Conservation (phyloP, 2,888 invertebrate species). For the Drosophila pseudotakahashii region DNA sequence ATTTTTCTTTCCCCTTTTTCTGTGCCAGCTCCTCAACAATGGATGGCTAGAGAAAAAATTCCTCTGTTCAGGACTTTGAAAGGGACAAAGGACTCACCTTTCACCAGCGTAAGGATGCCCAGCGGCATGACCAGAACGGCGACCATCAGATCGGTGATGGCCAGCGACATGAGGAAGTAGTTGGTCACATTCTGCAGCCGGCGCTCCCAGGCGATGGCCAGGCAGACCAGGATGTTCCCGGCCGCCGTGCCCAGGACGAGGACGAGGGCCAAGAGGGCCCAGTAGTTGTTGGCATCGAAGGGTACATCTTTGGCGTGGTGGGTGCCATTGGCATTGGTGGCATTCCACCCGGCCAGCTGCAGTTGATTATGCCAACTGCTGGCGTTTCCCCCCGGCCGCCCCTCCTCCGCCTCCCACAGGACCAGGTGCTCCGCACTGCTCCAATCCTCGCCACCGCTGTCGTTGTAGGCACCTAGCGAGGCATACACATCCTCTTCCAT, state of each 20-base stretch:
- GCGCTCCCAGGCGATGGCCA: slow-evolving; percentile 96
- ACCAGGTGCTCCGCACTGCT: slow-evolving; percentile 54
- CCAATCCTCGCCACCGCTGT: slow-evolving; percentile 52
- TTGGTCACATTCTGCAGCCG: slow-evolving; percentile 98
- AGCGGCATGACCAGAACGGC: slow-evolving; percentile 98
- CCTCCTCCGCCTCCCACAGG: slow-evolving; percentile 50
- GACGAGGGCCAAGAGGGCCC: slow-evolving; percentile 91
- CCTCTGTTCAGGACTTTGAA: slow-evolving; percentile 13
- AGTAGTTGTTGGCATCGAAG: slow-evolving; percentile 88
- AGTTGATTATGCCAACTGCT: slow-evolving; percentile 44
- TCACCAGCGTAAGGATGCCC: slow-evolving; percentile 92
- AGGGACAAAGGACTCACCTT: slow-evolving; percentile 87
- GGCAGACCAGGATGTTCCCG: slow-evolving; percentile 96
- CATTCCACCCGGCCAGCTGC: slow-evolving; percentile 39
- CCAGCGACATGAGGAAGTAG: slow-evolving; percentile 97
- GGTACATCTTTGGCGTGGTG: slow-evolving; percentile 19
- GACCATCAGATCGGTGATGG: slow-evolving; percentile 97
- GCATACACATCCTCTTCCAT: slow-evolving; percentile 81
- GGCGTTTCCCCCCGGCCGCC: slow-evolving; percentile 37
- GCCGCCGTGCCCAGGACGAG: slow-evolving; percentile 94
- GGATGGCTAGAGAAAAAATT: slow-evolving; percentile 1
- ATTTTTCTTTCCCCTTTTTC: not conserved
- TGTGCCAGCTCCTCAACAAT: not conserved
- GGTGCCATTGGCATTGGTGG: slow-evolving; percentile 54
- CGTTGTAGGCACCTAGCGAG: slow-evolving; percentile 59